phyloP scores from a whole-genome alignment of 2,113 vertebrate species.

The Pollimyrus isidori region DNA sequence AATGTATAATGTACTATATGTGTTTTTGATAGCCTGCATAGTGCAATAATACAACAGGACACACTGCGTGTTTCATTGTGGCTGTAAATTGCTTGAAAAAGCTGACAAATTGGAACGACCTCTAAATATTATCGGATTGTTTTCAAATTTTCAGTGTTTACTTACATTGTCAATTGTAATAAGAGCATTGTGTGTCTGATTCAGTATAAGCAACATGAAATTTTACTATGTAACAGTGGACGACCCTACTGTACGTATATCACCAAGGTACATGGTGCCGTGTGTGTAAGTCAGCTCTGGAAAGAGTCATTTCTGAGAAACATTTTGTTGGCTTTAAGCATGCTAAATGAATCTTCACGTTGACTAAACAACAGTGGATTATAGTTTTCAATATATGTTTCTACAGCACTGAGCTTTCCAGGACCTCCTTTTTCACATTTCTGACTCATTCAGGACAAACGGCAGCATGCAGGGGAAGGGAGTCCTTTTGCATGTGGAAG shows the following conservation, averaged over 20 bases:
- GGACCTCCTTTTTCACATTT: not conserved
- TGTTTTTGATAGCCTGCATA: no score
- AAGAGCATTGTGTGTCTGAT: not conserved
- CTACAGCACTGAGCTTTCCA: not conserved
- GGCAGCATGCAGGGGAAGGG: not conserved
- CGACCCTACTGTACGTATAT: not conserved
- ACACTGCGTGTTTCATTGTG: no score
- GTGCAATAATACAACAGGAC: no score
- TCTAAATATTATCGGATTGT: no score
- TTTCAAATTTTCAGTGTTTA: no score
- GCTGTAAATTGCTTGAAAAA: no score
- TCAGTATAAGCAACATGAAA: not conserved
- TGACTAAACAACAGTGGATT: not conserved
- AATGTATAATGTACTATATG: no score
- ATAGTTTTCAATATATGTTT: not conserved
- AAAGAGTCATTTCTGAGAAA: not conserved
- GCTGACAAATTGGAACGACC: no score
- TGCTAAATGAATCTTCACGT: not conserved
- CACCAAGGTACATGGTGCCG: not conserved
- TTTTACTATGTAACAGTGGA: no score
- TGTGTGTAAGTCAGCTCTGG: not conserved
- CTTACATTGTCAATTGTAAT: no score
- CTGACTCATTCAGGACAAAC: not conserved
- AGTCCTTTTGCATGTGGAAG: not conserved
- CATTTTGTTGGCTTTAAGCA: not conserved